phyloP scores from a whole-genome alignment of 2,113 vertebrate genomes.

The Siniperca chuatsi region DNA sequence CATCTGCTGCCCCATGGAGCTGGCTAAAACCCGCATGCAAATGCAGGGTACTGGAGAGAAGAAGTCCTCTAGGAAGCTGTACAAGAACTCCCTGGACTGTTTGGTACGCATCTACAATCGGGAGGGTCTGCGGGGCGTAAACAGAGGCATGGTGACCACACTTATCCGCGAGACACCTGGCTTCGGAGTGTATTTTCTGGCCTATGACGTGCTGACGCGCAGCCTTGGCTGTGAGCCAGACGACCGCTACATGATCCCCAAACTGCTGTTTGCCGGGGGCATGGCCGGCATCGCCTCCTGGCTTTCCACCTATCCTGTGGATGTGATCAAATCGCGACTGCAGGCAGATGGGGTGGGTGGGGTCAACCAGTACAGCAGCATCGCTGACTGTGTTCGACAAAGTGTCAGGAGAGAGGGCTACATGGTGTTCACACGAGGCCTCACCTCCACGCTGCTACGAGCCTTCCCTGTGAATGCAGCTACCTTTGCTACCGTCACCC shows the following conservation, averaged over 20 bases:
- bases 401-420: constrained; percentile 92
- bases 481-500: constrained; percentile 95
- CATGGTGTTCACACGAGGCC: constrained; percentile 93
- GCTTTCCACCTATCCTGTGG: constrained; percentile 95
- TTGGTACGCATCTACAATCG: constrained; percentile 91
- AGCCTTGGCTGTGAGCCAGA: constrained; percentile 91
- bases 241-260: constrained; percentile 91
- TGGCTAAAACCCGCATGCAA: constrained; percentile 98
- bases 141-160: constrained; percentile 94
- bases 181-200: constrained; percentile 96
- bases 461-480: constrained; percentile 97
- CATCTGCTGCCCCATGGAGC: constrained; percentile 98
- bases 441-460: constrained; percentile 94
- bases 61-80: constrained; percentile 87
- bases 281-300: constrained; percentile 94
- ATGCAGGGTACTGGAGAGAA: constrained; percentile 93
- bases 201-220: constrained; percentile 93
- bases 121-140: constrained; percentile 91
- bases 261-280: constrained; percentile 94
- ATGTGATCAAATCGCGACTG: constrained; percentile 96
- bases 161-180: constrained; percentile 93
- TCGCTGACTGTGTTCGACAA: constrained; percentile 91
- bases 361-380: constrained; percentile 87
- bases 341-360: constrained; percentile 94
- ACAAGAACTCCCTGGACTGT: constrained; percentile 96